Evolutionary conservation across 2,888 invertebrate genomes (phyloP), one percentile per base, ranked within the genome.

Genomic region (Amphimallon solstitiale): DNA sequence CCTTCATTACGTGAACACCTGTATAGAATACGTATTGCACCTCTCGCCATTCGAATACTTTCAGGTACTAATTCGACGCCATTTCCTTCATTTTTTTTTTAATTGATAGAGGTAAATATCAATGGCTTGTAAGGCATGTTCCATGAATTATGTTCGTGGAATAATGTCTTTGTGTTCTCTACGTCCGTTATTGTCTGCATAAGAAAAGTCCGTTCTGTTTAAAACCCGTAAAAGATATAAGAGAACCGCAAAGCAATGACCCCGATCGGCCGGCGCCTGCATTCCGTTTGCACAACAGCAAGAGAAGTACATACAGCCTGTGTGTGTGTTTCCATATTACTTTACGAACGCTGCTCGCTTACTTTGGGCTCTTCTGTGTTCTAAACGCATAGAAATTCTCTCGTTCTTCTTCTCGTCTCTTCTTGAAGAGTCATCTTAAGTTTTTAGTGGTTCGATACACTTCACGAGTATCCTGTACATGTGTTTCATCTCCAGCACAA

Each of bases 231-330:
- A 51, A 63, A 63, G 48, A 63, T 51, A 46, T 49, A 63, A 63
- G 62, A 63, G 51, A 63, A 63, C 62, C 38, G 62, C 49, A 51
- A 66, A 63, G 66, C 66, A 66, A 63, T 66, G 66, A 66, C 66
- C 66, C 63, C 66, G 66, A 63, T 66, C 56, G 56, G 48, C 49
- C 48, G 66, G 66, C 66, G 66, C 66, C 66, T 66, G 63, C 66
- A 66, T 66, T 66, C 66, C 62, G 49, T 59, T 49, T 49, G 65
- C 59, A 60, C 60, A 60, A 45, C 56, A 59, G 35, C 29, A 29
- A 29, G 54, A 54, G 54, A 59, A 59, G 43, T 59, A 49, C 61
- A 49, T n/a, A n/a, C n/a, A n/a, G n/a, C n/a, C 51, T 17, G 51
- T 49, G 29, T 49, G 60, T 49, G 23, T 63, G 51, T 43, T 63